Conservation (phyloP, 2,888 invertebrate genomes). For the Tanytarsus gracilentus region DNA sequence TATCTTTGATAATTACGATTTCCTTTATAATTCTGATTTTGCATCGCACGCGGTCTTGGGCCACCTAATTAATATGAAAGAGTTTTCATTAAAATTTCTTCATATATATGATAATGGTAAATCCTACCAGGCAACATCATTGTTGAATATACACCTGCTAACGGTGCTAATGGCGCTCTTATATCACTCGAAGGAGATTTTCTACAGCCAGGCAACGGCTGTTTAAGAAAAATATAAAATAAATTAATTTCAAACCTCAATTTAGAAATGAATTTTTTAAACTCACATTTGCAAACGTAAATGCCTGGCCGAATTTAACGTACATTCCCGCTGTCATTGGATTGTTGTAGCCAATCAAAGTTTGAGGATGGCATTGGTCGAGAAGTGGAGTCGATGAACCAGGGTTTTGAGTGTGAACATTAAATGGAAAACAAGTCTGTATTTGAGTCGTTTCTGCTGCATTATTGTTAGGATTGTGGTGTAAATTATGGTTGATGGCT, state of each 20-base stretch:
- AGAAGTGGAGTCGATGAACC: constrained; percentile 10
- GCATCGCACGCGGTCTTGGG: constrained; percentile 21
- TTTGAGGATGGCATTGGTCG: constrained; percentile 34
- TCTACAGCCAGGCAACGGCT: constrained; percentile 43
- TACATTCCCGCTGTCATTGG: constrained; percentile 42
- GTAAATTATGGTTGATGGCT: constrained; percentile 34
- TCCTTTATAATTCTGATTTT: constrained; percentile 22
- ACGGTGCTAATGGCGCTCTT: constrained; percentile 41
- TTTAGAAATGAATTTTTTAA: not conserved
- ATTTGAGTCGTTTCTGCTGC: constrained; percentile 8
- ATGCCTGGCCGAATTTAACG: constrained; percentile 41
- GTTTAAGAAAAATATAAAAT: constrained; percentile 26
- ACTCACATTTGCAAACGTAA: constrained; percentile 43
- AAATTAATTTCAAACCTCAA: not conserved
- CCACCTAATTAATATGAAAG: constrained; percentile 9
- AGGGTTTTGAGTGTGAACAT: constrained; percentile 15
- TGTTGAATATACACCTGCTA: constrained; percentile 43
- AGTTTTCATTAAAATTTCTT: not conserved
- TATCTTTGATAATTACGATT: constrained; percentile 24
- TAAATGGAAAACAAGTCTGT: constrained; percentile 28
- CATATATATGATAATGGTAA: not conserved
- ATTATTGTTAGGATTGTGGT: constrained; percentile 17
- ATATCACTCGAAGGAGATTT: constrained; percentile 42
- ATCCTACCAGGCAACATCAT: constrained; percentile 42
- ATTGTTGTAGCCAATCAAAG: constrained; percentile 47